A percentile compares a stretch with the other conserved stretches of the same genome.
These are phyloP conservation scores for Omphaloscelis lunosa DNA, from an alignment of 2,888 invertebrate species.

Conservation along the genomic window DNA sequence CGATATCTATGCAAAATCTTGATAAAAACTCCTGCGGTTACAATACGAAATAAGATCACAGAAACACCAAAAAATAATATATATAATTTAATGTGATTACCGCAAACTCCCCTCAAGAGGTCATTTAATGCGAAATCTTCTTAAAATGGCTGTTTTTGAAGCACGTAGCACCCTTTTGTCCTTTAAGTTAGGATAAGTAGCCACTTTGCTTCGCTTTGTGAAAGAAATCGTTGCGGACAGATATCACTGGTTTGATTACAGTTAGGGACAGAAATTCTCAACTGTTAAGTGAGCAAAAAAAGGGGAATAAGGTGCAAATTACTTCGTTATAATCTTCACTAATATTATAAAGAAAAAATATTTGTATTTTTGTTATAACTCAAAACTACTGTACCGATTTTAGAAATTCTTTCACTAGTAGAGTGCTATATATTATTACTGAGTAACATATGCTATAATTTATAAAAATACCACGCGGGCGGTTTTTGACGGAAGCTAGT, in stretches of 20 bases:
- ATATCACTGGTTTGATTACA: neutral
- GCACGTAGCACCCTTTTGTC: conserved; percentile 49
- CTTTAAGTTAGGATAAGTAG: conserved; percentile 37
- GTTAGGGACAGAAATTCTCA: neutral
- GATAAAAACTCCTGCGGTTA: neutral
- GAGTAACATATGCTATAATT: no score
- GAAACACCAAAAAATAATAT: conserved; percentile 26
- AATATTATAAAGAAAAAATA: no score
- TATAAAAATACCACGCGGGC: no score
- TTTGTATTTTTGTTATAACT: no score
- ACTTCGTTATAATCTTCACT: neutral
- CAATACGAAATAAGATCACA: conserved; percentile 21
- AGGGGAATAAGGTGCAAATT: neutral
- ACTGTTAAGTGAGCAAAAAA: neutral
- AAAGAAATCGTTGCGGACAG: conserved; percentile 2
- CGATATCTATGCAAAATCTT: neutral
- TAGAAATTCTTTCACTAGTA: no score
- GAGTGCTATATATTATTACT: no score
- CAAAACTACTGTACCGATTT: no score
- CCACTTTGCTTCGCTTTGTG: neutral
- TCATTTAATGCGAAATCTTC: conserved; percentile 40
- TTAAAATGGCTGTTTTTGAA: conserved; percentile 44
- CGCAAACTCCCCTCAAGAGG: conserved; percentile 35
- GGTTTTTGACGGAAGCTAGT: no score
- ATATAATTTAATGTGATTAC: conserved; percentile 53